These are phyloP conservation scores for Amazona vittata DNA, from an alignment of 2,113 vertebrate species.

Conservation along the genomic window DNA sequence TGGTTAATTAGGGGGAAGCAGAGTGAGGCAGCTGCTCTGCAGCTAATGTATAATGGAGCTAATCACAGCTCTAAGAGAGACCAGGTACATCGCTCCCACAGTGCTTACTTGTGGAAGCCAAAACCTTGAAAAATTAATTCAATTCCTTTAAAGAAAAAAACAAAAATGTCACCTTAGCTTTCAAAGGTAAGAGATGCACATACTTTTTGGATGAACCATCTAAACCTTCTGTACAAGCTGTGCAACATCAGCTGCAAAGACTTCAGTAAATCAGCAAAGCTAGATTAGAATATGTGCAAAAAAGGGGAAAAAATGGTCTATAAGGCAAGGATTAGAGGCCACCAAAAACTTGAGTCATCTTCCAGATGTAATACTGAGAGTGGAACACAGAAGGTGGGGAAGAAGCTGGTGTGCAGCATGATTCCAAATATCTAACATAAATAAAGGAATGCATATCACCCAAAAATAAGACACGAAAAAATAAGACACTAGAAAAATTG, in stretches of 20 bases:
- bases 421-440: neutral
- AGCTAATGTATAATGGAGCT: neutral
- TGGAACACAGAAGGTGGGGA: neutral
- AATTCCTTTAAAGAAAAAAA: neutral
- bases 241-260: neutral
- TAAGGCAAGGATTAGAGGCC: neutral
- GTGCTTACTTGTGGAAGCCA: neutral
- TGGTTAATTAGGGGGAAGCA: conserved; percentile 45
- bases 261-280: neutral
- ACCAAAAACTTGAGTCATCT: neutral
- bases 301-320: neutral
- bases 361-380: neutral
- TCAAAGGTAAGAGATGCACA: neutral
- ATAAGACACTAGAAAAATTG: neutral
- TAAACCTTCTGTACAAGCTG: neutral
- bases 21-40: conserved; percentile 26
- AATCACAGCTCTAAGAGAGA: neutral
- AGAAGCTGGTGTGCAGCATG: neutral
- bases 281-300: neutral
- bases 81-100: neutral
- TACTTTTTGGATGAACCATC: neutral
- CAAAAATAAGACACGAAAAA: neutral
- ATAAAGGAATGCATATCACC: neutral
- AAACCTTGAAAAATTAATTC: neutral
- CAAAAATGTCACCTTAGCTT: neutral